Evolutionary conservation across 2,113 vertebrate genomes (phyloP), one percentile per base, ranked within the genome.

Genomic region (Paramisgurnus dabryanus): DNA sequence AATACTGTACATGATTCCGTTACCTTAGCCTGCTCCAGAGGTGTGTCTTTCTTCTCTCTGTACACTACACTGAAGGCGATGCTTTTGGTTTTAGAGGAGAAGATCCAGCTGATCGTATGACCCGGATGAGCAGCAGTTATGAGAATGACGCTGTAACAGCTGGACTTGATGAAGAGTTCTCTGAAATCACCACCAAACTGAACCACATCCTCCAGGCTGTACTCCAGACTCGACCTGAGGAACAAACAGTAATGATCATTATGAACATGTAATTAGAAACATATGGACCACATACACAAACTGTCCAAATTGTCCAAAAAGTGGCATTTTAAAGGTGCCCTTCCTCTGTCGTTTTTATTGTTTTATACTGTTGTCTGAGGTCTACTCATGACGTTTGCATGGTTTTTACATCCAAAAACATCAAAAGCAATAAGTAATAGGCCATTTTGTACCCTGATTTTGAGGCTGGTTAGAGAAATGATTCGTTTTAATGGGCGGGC

Each of bases 11-110:
- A 22, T 1, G 22, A 22, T 22, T 22, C 22, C 22, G 57, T 71
- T 80, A 97, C 97, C 94, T 96, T 98, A 79, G 95, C 95, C 72
- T 97, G 95, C 79, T 98, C 95, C 78, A 96, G 87, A 0, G 96
- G 92, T 0, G 91, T 89, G 70, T 95, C 92, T 11, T 92, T 79
- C 0, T 89, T 89, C 82, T 97, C 95, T 73, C 89, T 92, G 89
- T 95, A 97, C 55, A 99, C 94, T 70, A 98, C 94, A 0, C 96
- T 95, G 91, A 99, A 98, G 76, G 95, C 92, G 85, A 99, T 95
- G 85, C 97, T 98, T 87, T 98, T 99, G 72, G 97, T 96, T 47
- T 96, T 94, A 0, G 97, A 99, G 61, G 96, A 97, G 88, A 99
- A 99, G 58, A 94, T 92, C 97, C 97, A 99, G 87, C 89, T 91